Conservation (phyloP, 2,888 invertebrate genomes). For the Danaus chrysippus region DNA sequence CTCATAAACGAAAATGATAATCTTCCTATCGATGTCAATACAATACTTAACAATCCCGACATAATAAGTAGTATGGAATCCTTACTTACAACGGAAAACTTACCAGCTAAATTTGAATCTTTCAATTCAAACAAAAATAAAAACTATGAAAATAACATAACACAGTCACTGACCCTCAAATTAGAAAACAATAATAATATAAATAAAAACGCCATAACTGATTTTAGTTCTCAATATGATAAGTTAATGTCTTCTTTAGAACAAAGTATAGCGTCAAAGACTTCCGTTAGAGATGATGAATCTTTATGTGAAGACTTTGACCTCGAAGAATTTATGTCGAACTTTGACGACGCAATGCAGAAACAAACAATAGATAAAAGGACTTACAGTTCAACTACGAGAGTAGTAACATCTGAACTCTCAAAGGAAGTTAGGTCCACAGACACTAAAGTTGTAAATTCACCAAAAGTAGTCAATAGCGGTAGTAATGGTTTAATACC, state of each 20-base stretch:
- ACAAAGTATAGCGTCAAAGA: constrained; percentile 69
- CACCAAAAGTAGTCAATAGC: constrained; percentile 53
- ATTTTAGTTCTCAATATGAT: constrained; percentile 72
- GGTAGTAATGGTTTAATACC: constrained; percentile 58
- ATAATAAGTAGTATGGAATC: constrained; percentile 77
- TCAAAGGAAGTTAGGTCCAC: constrained; percentile 56
- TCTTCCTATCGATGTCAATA: constrained; percentile 79
- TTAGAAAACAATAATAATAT: constrained; percentile 38
- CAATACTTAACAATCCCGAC: constrained; percentile 72
- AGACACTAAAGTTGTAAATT: constrained; percentile 56
- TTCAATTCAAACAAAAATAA: constrained; percentile 56
- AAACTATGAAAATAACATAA: constrained; percentile 51
- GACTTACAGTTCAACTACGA: constrained; percentile 71
- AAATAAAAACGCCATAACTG: constrained; percentile 52
- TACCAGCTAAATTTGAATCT: constrained; percentile 71
- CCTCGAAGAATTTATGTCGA: constrained; percentile 83
- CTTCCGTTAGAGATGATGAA: constrained; percentile 69
- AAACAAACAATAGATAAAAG: constrained; percentile 67
- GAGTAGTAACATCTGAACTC: constrained; percentile 63
- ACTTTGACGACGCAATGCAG: constrained; percentile 81
- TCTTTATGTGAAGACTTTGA: constrained; percentile 81
- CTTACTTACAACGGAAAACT: constrained; percentile 70
- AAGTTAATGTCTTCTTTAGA: constrained; percentile 76
- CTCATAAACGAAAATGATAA: constrained; percentile 86
- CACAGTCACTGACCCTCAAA: constrained; percentile 42